Evolutionary conservation across 2,888 invertebrate species (phyloP).

Genomic region (Polymixis lichenea): DNA sequence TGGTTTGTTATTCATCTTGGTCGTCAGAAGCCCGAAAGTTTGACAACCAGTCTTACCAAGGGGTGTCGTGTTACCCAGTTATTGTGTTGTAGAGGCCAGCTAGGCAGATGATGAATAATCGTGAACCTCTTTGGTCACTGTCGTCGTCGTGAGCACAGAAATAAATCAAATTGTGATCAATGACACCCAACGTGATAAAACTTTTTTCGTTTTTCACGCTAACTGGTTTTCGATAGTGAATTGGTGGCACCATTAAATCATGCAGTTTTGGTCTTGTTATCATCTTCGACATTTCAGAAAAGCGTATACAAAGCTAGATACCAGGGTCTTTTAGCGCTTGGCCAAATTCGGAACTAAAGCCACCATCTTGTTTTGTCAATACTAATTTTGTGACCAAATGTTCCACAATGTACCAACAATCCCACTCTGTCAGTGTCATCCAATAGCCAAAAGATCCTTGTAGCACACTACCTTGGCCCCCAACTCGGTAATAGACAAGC

Average conservation of each 20-base stretch:
- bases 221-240: neutral
- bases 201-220: neutral
- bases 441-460: neutral
- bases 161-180: neutral
- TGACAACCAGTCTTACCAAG: too few relatives aligned
- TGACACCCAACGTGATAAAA: neutral
- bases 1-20: too few relatives aligned
- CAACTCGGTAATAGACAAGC: neutral
- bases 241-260: neutral
- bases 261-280: neutral
- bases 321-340: neutral
- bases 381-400: neutral
- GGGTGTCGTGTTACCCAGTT: too few relatives aligned
- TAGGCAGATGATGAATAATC: too few relatives aligned
- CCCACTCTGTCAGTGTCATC: neutral
- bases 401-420: neutral
- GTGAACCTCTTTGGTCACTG: neutral
- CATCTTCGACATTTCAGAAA: neutral
- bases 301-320: neutral
- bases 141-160: neutral
- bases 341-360: neutral
- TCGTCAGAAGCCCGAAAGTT: too few relatives aligned
- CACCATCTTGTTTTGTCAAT: neutral
- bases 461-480: neutral
- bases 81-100: too few relatives aligned